Evolutionary conservation across 1,140 invertebrate species (phyloP), one percentile per base, ranked within the genome.

Genomic region (Propsilocerus akamusi): DNA sequence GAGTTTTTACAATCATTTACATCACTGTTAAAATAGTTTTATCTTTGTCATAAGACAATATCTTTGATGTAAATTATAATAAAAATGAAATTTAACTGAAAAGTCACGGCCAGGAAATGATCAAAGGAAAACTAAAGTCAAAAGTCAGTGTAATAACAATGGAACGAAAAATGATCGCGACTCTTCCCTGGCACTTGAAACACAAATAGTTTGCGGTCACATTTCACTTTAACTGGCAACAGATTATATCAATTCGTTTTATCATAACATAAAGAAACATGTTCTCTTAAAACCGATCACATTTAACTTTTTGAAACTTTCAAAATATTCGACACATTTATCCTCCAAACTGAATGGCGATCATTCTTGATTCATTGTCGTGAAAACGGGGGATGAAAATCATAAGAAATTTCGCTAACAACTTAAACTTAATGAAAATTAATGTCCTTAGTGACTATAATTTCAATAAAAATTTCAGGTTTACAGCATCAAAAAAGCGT

Each of bases 271-370:
- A 17, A 30, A 30, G 28, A 8, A 30, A 20, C 34, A 41, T 41
- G 34, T 41, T 41, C 34, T 41, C 34, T 41, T 41, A 41, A 17
- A 4, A n/a, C n/a, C n/a, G 6, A 41, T 17, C 4, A 17, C 5
- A 41, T 7, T 17, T 41, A 20, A 41, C 28, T 30, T 8, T n/a
- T n/a, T n/a, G 2, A 30, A 30, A 30, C 14, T 41, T 20, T 20
- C 34, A 37, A 37, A 17, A 41, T 20, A 20, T 41, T 41, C 17
- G 34, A 41, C 22, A 30, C 14, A 12, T 30, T 41, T n/a, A n/a
- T n/a, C n/a, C n/a, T 17, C 22, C 34, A 41, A 41, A 41, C 34
- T 41, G 34, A 41, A 41, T 41, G 34, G 34, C 34, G 34, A 41
- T 41, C 34, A 41, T 41, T 41, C 34, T 41, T 17, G 34, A n/a